phyloP scores from a whole-genome alignment of 2,888 invertebrate genomes.

The Aphodius granarius region DNA sequence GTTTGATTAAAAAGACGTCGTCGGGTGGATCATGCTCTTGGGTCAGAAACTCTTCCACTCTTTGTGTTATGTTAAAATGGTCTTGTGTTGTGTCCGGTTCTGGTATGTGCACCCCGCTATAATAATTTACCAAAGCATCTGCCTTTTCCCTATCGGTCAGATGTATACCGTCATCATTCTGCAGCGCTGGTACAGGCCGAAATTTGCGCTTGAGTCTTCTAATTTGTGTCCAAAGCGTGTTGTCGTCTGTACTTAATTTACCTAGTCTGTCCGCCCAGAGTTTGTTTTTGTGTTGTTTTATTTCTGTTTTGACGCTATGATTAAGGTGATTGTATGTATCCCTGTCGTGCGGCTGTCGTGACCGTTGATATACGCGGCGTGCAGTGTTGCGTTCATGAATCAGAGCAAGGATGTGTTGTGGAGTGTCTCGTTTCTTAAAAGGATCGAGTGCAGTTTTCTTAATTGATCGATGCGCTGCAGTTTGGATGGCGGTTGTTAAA shows the following conservation, averaged over 20 bases:
- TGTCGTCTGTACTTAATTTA: background rate
- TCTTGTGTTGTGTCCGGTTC: conserved; percentile 1
- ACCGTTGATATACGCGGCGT: background rate
- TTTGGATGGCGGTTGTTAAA: background rate
- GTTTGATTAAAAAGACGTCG: background rate
- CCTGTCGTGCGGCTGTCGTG: background rate
- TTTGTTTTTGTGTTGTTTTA: background rate
- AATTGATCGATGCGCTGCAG: background rate
- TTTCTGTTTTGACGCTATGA: background rate
- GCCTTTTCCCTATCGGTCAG: background rate
- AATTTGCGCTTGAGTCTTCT: background rate
- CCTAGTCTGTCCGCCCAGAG: background rate
- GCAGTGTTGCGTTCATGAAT: background rate
- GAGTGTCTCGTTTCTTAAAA: background rate
- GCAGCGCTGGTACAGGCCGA: background rate
- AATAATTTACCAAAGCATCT: background rate
- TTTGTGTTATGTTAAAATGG: background rate
- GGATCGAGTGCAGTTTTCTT: background rate
- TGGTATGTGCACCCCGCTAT: background rate
- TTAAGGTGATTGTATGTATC: background rate
- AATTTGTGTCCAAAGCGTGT: background rate
- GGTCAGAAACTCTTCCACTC: background rate
- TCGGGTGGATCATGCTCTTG: background rate
- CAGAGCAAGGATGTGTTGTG: background rate
- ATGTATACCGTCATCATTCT: background rate